A percentile compares a stretch with the other conserved stretches of the same genome.
Evolutionary conservation across 2,888 invertebrate genomes (phyloP).

Genomic region (Papilio elwesi): DNA sequence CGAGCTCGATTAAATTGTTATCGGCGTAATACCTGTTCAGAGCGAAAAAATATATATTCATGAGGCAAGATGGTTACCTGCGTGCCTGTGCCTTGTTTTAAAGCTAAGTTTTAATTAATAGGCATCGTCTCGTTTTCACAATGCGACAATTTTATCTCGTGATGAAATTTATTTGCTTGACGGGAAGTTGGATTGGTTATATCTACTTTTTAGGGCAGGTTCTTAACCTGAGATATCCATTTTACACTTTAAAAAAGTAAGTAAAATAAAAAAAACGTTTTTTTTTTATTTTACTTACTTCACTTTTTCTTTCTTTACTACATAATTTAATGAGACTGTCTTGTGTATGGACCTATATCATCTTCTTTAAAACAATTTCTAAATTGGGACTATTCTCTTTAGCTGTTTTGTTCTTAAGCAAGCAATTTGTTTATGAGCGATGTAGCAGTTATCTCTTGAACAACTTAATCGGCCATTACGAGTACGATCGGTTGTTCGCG

Average conservation of each 20-base stretch:
- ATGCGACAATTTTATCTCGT: no score
- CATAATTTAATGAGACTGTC: no score
- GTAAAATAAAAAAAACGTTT: no score
- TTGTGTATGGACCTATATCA: no score
- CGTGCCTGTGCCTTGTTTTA: constrained; percentile 7
- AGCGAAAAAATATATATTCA: constrained; percentile 49
- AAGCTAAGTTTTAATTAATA: background rate
- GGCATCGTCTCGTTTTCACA: background rate
- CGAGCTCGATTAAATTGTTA: constrained; percentile 61
- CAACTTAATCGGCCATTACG: constrained; percentile 32
- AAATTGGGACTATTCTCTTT: background rate
- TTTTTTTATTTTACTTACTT: no score
- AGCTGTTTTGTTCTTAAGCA: constrained; percentile 10
- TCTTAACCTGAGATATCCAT: no score
- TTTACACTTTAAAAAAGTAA: no score
- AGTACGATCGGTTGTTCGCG: constrained; percentile 31
- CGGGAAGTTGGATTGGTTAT: no score
- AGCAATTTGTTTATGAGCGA: constrained; percentile 17
- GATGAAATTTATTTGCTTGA: no score
- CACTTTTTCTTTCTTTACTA: no score
- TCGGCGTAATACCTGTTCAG: constrained; percentile 58
- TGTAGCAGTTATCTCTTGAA: constrained; percentile 32
- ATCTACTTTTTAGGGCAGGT: no score
- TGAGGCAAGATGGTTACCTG: background rate
- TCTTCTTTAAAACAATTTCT: background rate